Evolutionary conservation across 2,888 invertebrate species (phyloP).

Genomic region (Hydriomena furcata): DNA sequence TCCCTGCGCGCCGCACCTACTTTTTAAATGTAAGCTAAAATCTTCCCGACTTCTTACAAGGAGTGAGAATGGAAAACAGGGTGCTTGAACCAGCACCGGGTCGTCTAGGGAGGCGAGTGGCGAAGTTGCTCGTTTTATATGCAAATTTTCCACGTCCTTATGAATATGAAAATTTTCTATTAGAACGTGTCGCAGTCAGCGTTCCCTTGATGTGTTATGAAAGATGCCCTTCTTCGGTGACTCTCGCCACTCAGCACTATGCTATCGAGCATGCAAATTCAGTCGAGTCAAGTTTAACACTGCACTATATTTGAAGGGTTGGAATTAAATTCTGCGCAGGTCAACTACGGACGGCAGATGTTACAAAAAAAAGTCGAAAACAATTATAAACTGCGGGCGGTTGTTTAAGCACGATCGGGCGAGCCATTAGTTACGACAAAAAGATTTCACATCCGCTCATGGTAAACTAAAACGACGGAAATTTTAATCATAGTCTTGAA

Average conservation of each 20-base stretch:
- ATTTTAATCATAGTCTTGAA: constrained; percentile 32
- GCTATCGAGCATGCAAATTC: constrained; percentile 54
- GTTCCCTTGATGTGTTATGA: constrained; percentile 66
- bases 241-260: constrained; percentile 60
- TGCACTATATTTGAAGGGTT: constrained; percentile 17
- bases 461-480: constrained; percentile 31
- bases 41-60: constrained; percentile 62
- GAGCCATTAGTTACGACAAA: constrained; percentile 28
- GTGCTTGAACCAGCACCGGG: constrained; percentile 59
- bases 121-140: constrained; percentile 81
- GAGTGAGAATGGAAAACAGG: constrained; percentile 68
- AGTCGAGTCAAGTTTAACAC: constrained; percentile 36
- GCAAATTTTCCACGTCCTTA: constrained; percentile 80
- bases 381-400: constrained; percentile 16
- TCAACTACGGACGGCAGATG: constrained; percentile 18
- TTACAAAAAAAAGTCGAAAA: constrained; percentile 17
- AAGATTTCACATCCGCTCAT: constrained; percentile 26
- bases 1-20: constrained; percentile 24
- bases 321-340: constrained; percentile 12
- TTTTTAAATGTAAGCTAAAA: constrained; percentile 56
- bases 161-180: constrained; percentile 84
- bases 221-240: constrained; percentile 57
- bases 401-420: constrained; percentile 27
- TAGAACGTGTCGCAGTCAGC: constrained; percentile 81
- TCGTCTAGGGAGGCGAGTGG: constrained; percentile 49